A percentile compares a stretch with the other conserved stretches of the same genome.
These are phyloP conservation scores for Synanthedon formicaeformis DNA, from an alignment of 2,888 invertebrate species.

Conservation along the genomic window DNA sequence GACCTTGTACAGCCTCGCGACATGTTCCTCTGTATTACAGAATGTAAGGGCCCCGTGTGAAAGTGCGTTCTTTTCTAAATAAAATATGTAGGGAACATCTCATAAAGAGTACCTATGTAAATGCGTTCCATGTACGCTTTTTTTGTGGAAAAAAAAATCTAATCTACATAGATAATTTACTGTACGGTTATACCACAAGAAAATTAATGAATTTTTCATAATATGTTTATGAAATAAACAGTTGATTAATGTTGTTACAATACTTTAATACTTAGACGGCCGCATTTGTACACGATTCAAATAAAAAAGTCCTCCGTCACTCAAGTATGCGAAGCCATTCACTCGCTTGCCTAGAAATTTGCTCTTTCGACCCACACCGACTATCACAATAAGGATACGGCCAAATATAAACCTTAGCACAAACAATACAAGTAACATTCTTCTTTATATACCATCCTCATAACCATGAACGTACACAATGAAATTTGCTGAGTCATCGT, in stretches of 20 bases:
- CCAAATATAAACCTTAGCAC: neutral
- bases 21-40: slow-evolving; percentile 27
- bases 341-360: slow-evolving; percentile 62
- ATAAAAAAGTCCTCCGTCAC: slow-evolving; percentile 69
- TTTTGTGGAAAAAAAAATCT: neutral
- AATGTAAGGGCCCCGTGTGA: slow-evolving; percentile 20
- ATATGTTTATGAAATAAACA: too few species aligned
- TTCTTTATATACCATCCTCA: too few species aligned
- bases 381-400: slow-evolving; percentile 34
- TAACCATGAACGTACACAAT: too few species aligned
- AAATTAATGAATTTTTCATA: neutral
- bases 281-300: slow-evolving; percentile 70
- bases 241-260: neutral
- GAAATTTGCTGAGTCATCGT: too few species aligned
- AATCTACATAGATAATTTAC: neutral
- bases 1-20: slow-evolving; percentile 39
- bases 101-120: slow-evolving; percentile 25
- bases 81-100: slow-evolving; percentile 36
- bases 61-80: slow-evolving; percentile 30
- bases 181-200: neutral
- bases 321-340: slow-evolving; percentile 69
- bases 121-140: slow-evolving; percentile 8
- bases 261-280: slow-evolving; percentile 22
- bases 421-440: too few species aligned
- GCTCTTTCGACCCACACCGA: slow-evolving; percentile 31